Evolutionary conservation across 1,140 invertebrate species (phyloP).

Genomic region (Platyscapa corneri): DNA sequence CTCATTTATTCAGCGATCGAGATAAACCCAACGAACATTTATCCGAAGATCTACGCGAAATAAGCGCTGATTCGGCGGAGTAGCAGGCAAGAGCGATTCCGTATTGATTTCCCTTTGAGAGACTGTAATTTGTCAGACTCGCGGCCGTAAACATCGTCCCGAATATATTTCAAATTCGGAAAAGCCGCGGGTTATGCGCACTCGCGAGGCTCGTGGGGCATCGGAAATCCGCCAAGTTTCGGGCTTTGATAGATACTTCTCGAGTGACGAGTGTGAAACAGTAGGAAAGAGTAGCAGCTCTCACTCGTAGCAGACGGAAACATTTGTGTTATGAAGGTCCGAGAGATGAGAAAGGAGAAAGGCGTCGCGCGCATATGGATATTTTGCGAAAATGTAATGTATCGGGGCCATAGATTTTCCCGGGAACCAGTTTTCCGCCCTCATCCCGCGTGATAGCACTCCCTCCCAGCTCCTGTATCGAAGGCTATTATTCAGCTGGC

Average conservation of each 20-base stretch:
- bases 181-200: background rate
- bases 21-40: background rate
- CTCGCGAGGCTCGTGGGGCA: too few species aligned
- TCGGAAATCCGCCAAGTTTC: background rate
- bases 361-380: constrained; percentile 31
- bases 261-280: background rate
- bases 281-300: background rate
- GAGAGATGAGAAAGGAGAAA: background rate
- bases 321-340: constrained; percentile 38
- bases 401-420: constrained; percentile 50
- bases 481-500: constrained; percentile 54
- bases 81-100: too few species aligned
- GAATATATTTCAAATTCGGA: constrained; percentile 24
- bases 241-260: constrained; percentile 35
- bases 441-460: background rate
- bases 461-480: constrained; percentile 41
- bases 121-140: background rate
- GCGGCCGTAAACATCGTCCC: background rate
- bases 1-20: constrained; percentile 1
- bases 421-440: background rate
- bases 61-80: constrained; percentile 20
- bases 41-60: background rate
- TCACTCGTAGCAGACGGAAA: background rate
- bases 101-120: constrained; percentile 15
- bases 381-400: constrained; percentile 52